Conservation (phyloP, 1,140 invertebrate genomes). For the Lepidurus packardi region DNA sequence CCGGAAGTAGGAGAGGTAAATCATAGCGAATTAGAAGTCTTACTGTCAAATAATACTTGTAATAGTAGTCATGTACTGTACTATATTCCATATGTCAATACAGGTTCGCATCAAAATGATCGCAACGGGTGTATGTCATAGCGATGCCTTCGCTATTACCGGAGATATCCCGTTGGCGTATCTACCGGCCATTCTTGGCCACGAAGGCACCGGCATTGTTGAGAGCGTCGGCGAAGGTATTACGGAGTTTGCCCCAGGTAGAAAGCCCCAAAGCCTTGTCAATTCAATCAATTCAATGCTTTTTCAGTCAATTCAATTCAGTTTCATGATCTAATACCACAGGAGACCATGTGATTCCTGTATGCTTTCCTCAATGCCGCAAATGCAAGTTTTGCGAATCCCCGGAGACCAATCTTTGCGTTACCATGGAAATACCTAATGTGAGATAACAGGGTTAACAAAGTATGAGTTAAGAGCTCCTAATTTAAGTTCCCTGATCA, state of each 20-base stretch:
- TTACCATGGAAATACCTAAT: slow-evolving; percentile 44
- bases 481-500: background rate
- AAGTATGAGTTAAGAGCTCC: background rate
- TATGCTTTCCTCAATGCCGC: slow-evolving; percentile 51
- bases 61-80: background rate
- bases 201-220: slow-evolving; percentile 51
- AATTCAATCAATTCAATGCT: background rate
- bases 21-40: no score
- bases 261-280: background rate
- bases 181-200: slow-evolving; percentile 50
- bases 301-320: background rate
- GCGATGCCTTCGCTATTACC: slow-evolving; percentile 49
- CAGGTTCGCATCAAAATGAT: slow-evolving; percentile 42
- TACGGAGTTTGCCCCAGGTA: slow-evolving; percentile 43
- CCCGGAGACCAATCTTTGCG: slow-evolving; percentile 47
- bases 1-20: slow-evolving; percentile 59
- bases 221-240: slow-evolving; percentile 50
- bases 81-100: background rate
- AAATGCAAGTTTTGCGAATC: slow-evolving; percentile 51
- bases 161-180: slow-evolving; percentile 49
- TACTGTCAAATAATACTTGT: background rate
- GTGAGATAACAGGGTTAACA: background rate
- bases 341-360: slow-evolving; percentile 53
- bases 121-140: slow-evolving; percentile 52
- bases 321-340: background rate